Evolutionary conservation across 92 coral and sea anemone genomes (phyloP), one percentile per base, ranked within the genome.

Genomic region (Epizoanthus stellaris): DNA sequence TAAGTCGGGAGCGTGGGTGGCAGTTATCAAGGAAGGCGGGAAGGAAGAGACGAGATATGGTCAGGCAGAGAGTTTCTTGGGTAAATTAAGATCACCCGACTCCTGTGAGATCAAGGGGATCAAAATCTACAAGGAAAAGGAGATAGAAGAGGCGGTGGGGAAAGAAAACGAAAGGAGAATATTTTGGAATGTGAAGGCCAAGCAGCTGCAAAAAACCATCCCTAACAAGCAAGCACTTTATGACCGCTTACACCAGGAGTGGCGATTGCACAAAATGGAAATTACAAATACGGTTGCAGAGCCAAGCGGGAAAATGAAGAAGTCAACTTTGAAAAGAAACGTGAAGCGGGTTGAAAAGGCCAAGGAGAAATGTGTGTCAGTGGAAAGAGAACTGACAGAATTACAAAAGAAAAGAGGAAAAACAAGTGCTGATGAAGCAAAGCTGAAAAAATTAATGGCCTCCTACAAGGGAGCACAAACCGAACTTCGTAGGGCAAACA

Each of bases 101-200:
- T 67, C 73, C 12, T 67, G 73, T 30, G 47, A 67, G 73, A 34
- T 67, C 38, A 67, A 67, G 43, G 43, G 73, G 17, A 67, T 67
- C 73, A 67, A 67, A 39, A 25, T 67, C 9, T 67, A 67, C 73
- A 67, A 38, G 6, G 72, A 67, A 67, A 12, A 30, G 38, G 73
- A 67, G 39, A 67, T 67, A 20, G 73, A 67, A 67, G 73, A 67
- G 73, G 73, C 73, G 42, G 73, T 67, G 17, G 73, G 73, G 39
- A 67, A 67, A 67, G 73, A 67, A 30, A 67, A 25, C 21, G 14
- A 67, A 25, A 67, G 73, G 38, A 67, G 73, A 16, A 25, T 12
- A 30, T 67, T 67, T 67, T 67, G 73, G 45, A 67, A 67, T 38
- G 45, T 3, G 38, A 67, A 34, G 8, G 73, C 73, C 3, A 34